Conservation (phyloP, 2,113 vertebrate genomes). For the Rhagologus leucostigma region DNA sequence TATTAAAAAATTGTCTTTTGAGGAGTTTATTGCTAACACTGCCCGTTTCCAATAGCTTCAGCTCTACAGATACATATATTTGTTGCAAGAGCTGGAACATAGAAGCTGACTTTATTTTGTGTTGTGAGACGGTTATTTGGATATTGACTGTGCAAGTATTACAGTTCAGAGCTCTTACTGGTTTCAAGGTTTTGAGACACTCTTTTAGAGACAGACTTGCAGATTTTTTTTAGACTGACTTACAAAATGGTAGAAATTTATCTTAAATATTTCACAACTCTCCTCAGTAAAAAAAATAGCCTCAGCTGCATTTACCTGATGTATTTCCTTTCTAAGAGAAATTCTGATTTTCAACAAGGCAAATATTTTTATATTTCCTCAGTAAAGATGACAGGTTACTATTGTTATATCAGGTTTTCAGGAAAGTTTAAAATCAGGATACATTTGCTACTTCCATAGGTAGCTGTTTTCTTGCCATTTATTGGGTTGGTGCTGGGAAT, state of each 20-base stretch:
- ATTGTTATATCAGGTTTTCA: neutral
- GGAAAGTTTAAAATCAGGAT: neutral
- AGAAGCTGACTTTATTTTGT: neutral
- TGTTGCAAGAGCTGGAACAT: neutral
- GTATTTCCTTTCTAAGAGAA: neutral
- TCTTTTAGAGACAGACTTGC: neutral
- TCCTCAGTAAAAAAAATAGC: neutral
- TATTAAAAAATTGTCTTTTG: neutral
- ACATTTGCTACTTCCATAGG: neutral
- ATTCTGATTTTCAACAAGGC: neutral
- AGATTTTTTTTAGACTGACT: neutral
- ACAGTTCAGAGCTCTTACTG: neutral
- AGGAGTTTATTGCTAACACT: neutral
- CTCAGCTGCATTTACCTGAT: neutral
- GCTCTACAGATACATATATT: neutral
- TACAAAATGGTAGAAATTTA: neutral
- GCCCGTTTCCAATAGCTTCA: neutral
- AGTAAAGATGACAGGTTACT: neutral
- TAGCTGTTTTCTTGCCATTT: neutral
- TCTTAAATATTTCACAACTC: neutral
- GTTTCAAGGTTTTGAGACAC: neutral
- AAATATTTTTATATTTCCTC: neutral
- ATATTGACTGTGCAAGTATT: neutral
- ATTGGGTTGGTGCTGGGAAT: neutral
- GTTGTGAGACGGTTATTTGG: neutral